Evolutionary conservation across 2,113 vertebrate species (phyloP).

Genomic region (Dicaeum eximium): DNA sequence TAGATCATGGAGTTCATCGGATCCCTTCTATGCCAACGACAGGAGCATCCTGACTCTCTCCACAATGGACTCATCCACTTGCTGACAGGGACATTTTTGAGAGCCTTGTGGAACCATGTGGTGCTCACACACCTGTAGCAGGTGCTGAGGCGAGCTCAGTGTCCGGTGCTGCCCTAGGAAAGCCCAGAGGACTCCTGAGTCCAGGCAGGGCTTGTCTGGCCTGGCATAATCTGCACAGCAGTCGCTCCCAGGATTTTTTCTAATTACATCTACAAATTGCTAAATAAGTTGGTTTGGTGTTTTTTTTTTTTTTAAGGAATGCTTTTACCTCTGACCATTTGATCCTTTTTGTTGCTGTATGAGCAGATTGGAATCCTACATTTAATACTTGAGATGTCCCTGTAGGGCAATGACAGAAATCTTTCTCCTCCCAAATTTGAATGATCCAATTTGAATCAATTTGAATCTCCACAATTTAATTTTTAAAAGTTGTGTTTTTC

Average conservation of each 20-base stretch:
- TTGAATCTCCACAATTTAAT: neutral
- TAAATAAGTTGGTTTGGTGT: neutral
- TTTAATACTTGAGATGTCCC: neutral
- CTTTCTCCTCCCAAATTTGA: neutral
- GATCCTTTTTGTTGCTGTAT: neutral
- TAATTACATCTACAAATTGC: neutral
- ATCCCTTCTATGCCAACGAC: slow-evolving; percentile 91
- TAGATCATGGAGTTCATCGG: slow-evolving; percentile 92
- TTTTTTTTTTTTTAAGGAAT: neutral
- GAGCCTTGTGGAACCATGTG: slow-evolving; percentile 51
- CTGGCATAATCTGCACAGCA: neutral
- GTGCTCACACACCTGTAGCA: neutral
- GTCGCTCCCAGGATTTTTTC: neutral
- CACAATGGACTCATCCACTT: slow-evolving; percentile 86
- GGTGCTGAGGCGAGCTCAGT: slow-evolving; percentile 3
- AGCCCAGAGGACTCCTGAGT: neutral
- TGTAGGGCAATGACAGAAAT: neutral
- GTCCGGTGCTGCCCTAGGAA: neutral
- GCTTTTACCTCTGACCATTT: neutral
- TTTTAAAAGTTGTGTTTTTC: neutral
- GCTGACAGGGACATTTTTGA: slow-evolving; percentile 75
- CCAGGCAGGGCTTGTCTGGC: neutral
- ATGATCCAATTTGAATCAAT: neutral
- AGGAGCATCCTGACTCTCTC: slow-evolving; percentile 95
- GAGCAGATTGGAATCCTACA: neutral